Evolutionary conservation across 2,797 vertebrate genomes (phyloP).

Genomic region (Cossypha caffra): DNA sequence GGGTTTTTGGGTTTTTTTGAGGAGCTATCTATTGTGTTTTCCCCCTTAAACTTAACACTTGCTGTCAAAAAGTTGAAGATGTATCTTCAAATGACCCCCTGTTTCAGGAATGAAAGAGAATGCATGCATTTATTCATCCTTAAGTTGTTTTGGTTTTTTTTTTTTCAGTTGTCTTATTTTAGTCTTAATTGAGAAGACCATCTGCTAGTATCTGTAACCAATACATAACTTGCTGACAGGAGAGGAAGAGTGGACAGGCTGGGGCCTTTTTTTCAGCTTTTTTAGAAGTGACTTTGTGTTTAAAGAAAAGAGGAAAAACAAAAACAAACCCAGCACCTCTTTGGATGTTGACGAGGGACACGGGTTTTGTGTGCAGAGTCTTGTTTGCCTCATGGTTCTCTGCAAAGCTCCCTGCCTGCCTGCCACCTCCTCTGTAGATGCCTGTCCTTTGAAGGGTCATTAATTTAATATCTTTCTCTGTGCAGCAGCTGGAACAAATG

Average conservation of each 20-base stretch:
- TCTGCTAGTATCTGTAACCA: not conserved
- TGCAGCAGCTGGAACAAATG: constrained; percentile 61
- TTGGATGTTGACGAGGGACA: accelerated
- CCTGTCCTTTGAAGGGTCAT: not conserved
- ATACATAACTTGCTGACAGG: not conserved
- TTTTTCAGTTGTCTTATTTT: not conserved
- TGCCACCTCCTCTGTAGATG: not conserved
- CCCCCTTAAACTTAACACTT: not conserved
- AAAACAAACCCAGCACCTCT: not conserved
- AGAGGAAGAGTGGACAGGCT: not conserved
- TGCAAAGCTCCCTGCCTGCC: not conserved
- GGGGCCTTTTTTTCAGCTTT: not conserved
- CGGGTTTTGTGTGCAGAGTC: not conserved
- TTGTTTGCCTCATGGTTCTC: not conserved
- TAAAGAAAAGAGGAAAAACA: not conserved
- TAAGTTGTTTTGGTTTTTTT: not conserved
- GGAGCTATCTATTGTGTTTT: not conserved
- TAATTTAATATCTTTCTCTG: constrained; percentile 33
- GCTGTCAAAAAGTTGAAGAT: not conserved
- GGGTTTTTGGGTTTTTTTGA: not conserved
- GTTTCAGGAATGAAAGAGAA: not conserved
- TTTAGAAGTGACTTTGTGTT: not conserved
- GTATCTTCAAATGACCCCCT: not conserved
- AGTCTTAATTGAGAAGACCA: not conserved
- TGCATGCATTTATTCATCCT: not conserved